Evolutionary conservation across 2,113 vertebrate genomes (phyloP), one percentile per base, ranked within the genome.

Genomic region (Dolichotis patagonum): DNA sequence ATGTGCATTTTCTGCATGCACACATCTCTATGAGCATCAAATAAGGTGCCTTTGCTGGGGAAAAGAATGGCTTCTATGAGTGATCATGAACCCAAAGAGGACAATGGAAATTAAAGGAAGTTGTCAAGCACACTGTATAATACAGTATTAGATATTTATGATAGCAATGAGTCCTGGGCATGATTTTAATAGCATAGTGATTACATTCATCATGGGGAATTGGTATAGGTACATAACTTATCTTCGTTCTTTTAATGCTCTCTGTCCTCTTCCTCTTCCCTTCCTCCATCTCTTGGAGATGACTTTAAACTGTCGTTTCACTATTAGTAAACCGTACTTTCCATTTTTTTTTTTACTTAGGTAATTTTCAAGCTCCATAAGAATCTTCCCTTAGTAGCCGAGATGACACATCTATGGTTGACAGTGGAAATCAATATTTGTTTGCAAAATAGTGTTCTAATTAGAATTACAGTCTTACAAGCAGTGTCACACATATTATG

Each of bases 231-330:
- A 30, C 43, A 49, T 30, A 78, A 46, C 41, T 14, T 75, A 30
- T 30, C 73, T 77, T 77, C 43, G 30, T 49, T 30, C 73, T 46
- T 77, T 16, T 30, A 77, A 46, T 46, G 41, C 41, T 14, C 11
- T 3, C 65, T 67, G 5, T n/a, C 67, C 17, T 3, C 38, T 75
- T 14, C 12, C 26, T 46, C 24, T 46, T 28, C 41, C 41, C 43
- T 77, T 46, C 73, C 13, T 77, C 41, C 24, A 49, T 32, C 75
- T 78, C 26, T 32, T 78, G 26, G 58, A 35, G 56, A 63, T 67
- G 24, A 92, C 17, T 52, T 80, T 86, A 93, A 73, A 62, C 77
- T 88, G 78, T 88, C 52, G 49, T 85, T 92, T 90, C n/a, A 60
- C 65, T 81, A 7, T 77, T 71, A 81, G 52, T 28, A 86, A 90